Conservation (phyloP, 1,140 invertebrate species). For the Cydia strobilella region DNA sequence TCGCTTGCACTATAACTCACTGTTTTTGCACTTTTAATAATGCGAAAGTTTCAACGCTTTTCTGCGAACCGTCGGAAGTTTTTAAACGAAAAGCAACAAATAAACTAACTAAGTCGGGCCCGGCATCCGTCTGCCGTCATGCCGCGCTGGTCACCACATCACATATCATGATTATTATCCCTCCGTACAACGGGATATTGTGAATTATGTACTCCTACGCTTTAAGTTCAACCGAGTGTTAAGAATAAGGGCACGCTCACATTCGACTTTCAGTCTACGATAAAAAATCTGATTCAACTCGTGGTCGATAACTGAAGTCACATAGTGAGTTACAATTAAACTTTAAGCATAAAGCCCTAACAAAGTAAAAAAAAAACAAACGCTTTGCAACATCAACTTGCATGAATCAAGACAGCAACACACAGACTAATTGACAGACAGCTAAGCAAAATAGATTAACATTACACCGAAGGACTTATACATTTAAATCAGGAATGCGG, state of each 20-base stretch:
- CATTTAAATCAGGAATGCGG: conserved; percentile 18
- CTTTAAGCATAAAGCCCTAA: background rate
- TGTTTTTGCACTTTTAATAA: background rate
- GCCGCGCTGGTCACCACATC: conserved; percentile 53
- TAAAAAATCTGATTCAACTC: background rate
- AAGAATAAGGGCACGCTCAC: background rate
- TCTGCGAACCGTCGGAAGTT: conserved; percentile 7
- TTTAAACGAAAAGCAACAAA: conserved; percentile 44
- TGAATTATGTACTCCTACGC: conserved; percentile 72
- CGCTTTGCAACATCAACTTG: background rate
- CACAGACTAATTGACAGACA: background rate
- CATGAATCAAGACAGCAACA: background rate
- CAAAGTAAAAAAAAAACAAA: conserved; percentile 5
- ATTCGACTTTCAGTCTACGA: background rate
- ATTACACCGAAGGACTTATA: background rate
- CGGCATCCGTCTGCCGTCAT: conserved; percentile 53
- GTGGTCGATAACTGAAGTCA: background rate
- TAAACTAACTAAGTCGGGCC: conserved; percentile 41
- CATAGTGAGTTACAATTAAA: background rate
- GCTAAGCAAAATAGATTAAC: conserved; percentile 1
- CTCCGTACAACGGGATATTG: conserved; percentile 66
- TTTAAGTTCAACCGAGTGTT: conserved; percentile 41
- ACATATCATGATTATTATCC: conserved; percentile 54
- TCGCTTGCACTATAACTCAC: conserved; percentile 33
- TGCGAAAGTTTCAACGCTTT: background rate